These are phyloP conservation scores for Hesperophylax magnus DNA, from an alignment of 1,140 invertebrate genomes.

Conservation along the genomic window DNA sequence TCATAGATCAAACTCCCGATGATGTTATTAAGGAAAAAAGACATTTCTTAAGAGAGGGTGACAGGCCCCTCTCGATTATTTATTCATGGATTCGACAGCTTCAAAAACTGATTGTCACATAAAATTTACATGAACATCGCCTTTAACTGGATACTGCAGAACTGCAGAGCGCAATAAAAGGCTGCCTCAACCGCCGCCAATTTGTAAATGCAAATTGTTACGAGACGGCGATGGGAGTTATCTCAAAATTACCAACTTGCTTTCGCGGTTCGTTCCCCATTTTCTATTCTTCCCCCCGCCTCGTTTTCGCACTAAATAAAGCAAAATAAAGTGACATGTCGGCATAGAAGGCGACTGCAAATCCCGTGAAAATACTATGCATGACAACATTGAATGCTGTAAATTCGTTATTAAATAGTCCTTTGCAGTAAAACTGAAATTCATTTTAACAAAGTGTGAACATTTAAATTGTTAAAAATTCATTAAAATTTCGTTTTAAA, in stretches of 20 bases:
- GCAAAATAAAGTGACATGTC: conserved; percentile 2
- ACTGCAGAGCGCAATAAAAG: conserved; percentile 33
- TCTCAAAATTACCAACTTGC: conserved; percentile 34
- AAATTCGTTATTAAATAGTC: too few species aligned
- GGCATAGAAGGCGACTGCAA: conserved; percentile 13
- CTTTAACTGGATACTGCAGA: neutral
- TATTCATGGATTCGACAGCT: conserved; percentile 31
- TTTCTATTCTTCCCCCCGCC: conserved; percentile 11
- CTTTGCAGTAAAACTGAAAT: too few species aligned
- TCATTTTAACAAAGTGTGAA: too few species aligned
- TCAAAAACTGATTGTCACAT: conserved; percentile 37
- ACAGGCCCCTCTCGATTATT: conserved; percentile 6
- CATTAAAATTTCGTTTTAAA: too few species aligned
- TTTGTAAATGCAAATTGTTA: conserved; percentile 40
- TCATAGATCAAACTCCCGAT: too few species aligned
- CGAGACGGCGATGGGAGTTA: conserved; percentile 30
- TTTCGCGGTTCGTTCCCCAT: conserved; percentile 5
- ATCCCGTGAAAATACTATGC: neutral
- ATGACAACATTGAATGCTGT: neutral
- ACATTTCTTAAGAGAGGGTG: neutral
- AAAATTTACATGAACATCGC: conserved; percentile 29
- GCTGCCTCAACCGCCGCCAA: conserved; percentile 20
- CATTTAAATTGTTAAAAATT: too few species aligned
- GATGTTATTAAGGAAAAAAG: too few species aligned
- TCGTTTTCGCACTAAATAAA: neutral